Conservation (phyloP, 1,140 invertebrate species). For the Nephila pilipes region DNA sequence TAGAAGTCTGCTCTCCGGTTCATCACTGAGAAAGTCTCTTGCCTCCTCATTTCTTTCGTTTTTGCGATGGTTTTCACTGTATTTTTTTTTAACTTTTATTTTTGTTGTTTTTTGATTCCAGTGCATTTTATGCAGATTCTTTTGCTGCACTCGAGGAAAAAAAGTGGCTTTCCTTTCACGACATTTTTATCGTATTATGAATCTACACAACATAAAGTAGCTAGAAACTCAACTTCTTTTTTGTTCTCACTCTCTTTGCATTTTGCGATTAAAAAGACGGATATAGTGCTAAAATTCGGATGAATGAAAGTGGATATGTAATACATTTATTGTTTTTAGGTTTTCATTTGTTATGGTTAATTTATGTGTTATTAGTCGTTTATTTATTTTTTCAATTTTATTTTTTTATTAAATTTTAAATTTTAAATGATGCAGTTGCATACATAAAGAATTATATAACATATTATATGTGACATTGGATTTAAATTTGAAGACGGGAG, state of each 20-base stretch:
- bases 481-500: too few species aligned
- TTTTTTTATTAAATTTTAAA: too few species aligned
- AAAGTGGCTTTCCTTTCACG: neutral
- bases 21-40: conserved; percentile 17
- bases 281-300: too few species aligned
- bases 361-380: too few species aligned
- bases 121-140: conserved; percentile 14
- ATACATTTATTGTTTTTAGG: too few species aligned
- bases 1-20: neutral
- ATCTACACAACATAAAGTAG: neutral
- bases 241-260: neutral
- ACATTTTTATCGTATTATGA: conserved; percentile 26
- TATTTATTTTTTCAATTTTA: too few species aligned
- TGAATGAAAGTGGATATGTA: too few species aligned
- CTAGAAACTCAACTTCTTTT: neutral
- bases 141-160: neutral
- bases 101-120: neutral
- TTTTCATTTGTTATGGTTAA: too few species aligned
- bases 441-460: too few species aligned
- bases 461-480: too few species aligned
- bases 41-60: conserved; percentile 4
- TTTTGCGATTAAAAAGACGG: too few species aligned
- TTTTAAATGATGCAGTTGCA: too few species aligned
- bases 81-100: neutral
- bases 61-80: neutral